A percentile compares a stretch with the other conserved stretches of the same genome.
phyloP scores from a whole-genome alignment of 1,140 invertebrate genomes.

The Bilobella aurantiaca region DNA sequence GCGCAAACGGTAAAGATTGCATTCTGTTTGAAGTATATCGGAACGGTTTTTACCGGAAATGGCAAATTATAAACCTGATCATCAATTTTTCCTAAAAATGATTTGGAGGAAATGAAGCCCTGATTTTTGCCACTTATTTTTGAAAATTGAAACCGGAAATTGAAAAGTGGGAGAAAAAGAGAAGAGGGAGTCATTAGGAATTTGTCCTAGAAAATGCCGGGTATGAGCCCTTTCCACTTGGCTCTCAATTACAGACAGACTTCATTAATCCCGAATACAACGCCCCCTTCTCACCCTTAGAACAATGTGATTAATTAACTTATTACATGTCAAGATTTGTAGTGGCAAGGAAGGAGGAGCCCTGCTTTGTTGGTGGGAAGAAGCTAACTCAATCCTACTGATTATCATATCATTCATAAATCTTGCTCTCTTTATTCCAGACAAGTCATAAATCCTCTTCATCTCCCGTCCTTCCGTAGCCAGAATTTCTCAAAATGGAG shows the following conservation, averaged over 20 bases:
- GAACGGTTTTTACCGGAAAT: neutral
- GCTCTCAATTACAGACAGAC: neutral
- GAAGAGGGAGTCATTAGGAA: too few species aligned
- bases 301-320: constrained; percentile 8
- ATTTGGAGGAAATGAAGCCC: neutral
- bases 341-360: neutral
- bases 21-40: too few species aligned
- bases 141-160: neutral
- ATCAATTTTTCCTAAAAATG: neutral
- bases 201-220: too few species aligned
- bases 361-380: neutral
- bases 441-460: constrained; percentile 3
- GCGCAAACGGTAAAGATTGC: neutral
- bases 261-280: neutral
- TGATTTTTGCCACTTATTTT: neutral
- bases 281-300: neutral
- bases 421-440: constrained; percentile 2
- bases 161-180: too few species aligned
- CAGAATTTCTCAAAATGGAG: neutral
- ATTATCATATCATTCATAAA: constrained; percentile 7
- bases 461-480: neutral
- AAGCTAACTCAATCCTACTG: neutral
- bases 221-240: too few species aligned
- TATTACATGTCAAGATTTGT: neutral
- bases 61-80: neutral